Conservation (phyloP, 2,797 vertebrate species). For the Pseudochirops cupreus region DNA sequence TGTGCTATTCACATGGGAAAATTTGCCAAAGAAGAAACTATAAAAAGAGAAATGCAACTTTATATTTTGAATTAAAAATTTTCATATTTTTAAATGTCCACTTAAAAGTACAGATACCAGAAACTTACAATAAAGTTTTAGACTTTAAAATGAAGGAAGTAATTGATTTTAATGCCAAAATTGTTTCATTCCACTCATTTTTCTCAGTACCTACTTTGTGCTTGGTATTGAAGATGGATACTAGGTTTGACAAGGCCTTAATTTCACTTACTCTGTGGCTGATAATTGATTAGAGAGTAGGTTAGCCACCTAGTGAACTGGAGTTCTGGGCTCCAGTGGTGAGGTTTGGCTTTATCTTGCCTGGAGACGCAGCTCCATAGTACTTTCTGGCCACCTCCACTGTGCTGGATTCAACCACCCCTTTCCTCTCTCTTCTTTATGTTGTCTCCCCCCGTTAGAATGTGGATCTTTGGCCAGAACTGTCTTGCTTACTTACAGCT, state of each 20-base stretch:
- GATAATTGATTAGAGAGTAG: background rate
- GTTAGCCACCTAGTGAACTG: background rate
- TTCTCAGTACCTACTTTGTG: background rate
- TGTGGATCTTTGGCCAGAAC: background rate
- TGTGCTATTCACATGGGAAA: conserved; percentile 61
- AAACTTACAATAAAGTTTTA: conserved; percentile 27
- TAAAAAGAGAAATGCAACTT: conserved; percentile 64
- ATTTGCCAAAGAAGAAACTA: conserved; percentile 62
- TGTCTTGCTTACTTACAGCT: background rate
- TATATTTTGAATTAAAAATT: conserved; percentile 56
- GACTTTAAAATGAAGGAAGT: conserved; percentile 29
- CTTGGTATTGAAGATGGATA: background rate
- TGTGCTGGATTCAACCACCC: background rate
- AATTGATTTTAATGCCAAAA: conserved; percentile 1
- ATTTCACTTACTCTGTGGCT: background rate
- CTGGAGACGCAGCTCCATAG: background rate
- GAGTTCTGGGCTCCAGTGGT: background rate
- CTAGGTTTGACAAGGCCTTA: background rate
- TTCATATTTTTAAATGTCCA: conserved; percentile 55
- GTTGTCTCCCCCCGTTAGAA: background rate
- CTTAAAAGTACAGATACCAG: conserved; percentile 41
- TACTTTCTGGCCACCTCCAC: background rate
- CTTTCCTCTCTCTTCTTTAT: background rate
- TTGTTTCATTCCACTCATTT: background rate
- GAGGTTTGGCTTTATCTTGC: background rate